phyloP scores from a whole-genome alignment of 2,113 vertebrate genomes.

The Rhinolophus ferrumequinum region DNA sequence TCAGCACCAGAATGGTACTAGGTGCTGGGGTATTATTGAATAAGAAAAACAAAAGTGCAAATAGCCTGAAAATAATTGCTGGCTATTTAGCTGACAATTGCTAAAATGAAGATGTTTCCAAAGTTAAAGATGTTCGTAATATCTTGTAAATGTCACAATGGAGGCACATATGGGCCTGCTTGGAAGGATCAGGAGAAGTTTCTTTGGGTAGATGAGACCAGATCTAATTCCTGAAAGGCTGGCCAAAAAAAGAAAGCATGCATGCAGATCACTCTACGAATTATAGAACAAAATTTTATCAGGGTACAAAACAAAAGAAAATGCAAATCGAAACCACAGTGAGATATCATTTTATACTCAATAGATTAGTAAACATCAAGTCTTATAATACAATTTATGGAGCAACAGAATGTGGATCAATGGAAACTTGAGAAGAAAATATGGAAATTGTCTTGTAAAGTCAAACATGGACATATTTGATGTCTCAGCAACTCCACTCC shows the following conservation, averaged over 20 bases:
- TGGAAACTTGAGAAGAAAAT: not conserved
- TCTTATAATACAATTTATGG: not conserved
- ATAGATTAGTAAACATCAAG: not conserved
- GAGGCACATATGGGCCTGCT: not conserved
- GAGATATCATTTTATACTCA: not conserved
- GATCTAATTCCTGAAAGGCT: not conserved
- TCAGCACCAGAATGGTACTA: not conserved
- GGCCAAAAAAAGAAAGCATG: not conserved
- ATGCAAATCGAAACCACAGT: not conserved
- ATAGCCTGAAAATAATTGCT: not conserved
- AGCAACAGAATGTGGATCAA: not conserved
- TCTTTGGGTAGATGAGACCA: not conserved
- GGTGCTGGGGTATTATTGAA: not conserved
- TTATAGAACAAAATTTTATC: not conserved
- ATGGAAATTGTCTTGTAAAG: conserved; percentile 24
- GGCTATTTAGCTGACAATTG: not conserved
- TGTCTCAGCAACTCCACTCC: not conserved
- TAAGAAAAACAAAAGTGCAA: not conserved
- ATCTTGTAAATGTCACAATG: not conserved
- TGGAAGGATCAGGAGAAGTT: not conserved
- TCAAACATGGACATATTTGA: not conserved
- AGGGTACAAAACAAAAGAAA: conserved; percentile 9
- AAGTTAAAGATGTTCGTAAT: not conserved
- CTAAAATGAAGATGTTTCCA: not conserved
- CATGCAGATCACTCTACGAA: not conserved